These are phyloP conservation scores for Pseudomyrmex flavicornis DNA, from an alignment of 1,140 invertebrate species.

Conservation along the genomic window DNA sequence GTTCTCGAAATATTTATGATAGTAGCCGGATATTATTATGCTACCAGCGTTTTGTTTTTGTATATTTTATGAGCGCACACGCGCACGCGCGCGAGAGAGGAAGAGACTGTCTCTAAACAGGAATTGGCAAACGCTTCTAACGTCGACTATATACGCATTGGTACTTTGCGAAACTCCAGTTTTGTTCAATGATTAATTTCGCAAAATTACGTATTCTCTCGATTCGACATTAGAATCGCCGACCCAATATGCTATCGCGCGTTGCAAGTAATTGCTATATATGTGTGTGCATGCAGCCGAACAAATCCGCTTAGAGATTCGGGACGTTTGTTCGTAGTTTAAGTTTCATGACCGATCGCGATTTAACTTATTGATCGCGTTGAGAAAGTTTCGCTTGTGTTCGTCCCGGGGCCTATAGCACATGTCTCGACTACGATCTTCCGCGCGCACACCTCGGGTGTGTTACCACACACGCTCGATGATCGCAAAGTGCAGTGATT, in stretches of 20 bases:
- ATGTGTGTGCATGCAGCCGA: background rate
- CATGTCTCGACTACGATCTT: slow-evolving; percentile 5
- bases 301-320: slow-evolving; percentile 12
- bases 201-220: background rate
- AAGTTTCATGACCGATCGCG: slow-evolving; percentile 40
- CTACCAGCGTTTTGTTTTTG: slow-evolving; percentile 24
- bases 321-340: background rate
- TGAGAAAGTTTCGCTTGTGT: slow-evolving; percentile 33
- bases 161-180: background rate
- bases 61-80: slow-evolving; percentile 11
- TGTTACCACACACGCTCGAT: background rate
- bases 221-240: background rate
- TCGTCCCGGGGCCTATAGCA: background rate
- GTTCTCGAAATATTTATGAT: slow-evolving; percentile 48
- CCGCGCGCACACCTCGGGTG: no score
- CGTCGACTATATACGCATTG: background rate
- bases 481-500: slow-evolving; percentile 30
- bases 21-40: slow-evolving; percentile 8
- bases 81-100: background rate
- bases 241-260: background rate
- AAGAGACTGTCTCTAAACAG: background rate
- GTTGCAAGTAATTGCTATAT: background rate
- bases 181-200: background rate
- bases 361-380: slow-evolving; percentile 51
- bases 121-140: slow-evolving; percentile 28